A percentile compares a stretch with the other conserved stretches of the same genome.
These are phyloP conservation scores for Azemiops feae DNA, from an alignment of 2,113 vertebrate species.

Conservation along the genomic window DNA sequence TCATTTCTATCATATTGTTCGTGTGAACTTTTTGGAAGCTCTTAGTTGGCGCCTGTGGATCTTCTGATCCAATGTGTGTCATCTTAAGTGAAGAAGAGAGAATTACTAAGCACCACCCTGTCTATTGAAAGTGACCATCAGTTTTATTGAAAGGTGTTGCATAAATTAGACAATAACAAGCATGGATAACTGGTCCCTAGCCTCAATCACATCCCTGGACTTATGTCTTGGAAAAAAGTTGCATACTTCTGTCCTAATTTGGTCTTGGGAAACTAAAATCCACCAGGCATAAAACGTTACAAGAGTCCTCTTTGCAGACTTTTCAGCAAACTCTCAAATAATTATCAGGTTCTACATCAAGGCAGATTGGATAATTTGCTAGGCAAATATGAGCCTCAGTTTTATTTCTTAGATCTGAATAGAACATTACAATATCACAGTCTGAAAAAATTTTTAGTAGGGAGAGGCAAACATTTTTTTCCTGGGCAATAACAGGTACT, in stretches of 20 bases:
- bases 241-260: background rate
- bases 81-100: background rate
- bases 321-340: background rate
- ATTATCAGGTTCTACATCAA: background rate
- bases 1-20: background rate
- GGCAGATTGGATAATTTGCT: background rate
- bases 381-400: background rate
- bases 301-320: background rate
- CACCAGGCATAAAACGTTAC: background rate
- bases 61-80: background rate
- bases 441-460: constrained; percentile 22
- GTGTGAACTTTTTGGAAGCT: background rate
- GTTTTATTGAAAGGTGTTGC: background rate
- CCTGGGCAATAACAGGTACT: background rate
- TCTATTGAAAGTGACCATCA: background rate
- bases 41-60: background rate
- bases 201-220: background rate
- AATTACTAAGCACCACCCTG: background rate
- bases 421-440: background rate
- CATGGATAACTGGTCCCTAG: background rate
- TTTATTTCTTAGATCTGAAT: constrained; percentile 20
- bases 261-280: background rate
- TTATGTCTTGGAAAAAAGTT: background rate
- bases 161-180: background rate
- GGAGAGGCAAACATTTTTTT: constrained; percentile 13